A percentile compares a stretch with the other conserved stretches of the same genome.
Conservation (phyloP, 2,113 vertebrate species). For the Scalopus aquaticus region DNA sequence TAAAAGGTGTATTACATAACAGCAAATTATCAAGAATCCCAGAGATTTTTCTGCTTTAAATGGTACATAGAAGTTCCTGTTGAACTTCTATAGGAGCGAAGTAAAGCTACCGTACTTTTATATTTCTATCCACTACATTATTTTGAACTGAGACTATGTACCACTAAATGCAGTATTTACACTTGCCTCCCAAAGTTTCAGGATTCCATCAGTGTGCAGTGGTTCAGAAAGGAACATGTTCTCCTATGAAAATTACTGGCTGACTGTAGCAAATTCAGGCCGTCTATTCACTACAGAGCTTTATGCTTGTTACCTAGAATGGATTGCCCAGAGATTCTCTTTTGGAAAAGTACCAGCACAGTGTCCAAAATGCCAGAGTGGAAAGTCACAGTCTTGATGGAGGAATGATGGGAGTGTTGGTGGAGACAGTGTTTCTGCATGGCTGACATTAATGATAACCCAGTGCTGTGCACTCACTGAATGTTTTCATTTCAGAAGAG, state of each 20-base stretch:
- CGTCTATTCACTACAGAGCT: not conserved
- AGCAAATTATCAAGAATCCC: not conserved
- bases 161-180: not conserved
- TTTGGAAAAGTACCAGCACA: slow-evolving; percentile 39
- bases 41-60: not conserved
- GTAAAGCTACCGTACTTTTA: not conserved
- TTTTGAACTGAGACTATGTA: not conserved
- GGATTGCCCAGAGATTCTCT: not conserved
- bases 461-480: slow-evolving; percentile 25
- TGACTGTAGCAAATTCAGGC: not conserved
- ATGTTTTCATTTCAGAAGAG: slow-evolving; percentile 76
- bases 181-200: not conserved
- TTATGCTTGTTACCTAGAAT: not conserved
- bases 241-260: not conserved
- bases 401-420: not conserved
- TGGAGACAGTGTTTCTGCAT: slow-evolving; percentile 67
- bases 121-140: not conserved
- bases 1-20: not conserved
- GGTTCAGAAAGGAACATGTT: not conserved
- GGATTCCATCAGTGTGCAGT: not conserved
- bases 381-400: slow-evolving; percentile 30
- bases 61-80: too few relatives aligned
- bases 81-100: not conserved
- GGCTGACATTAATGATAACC: slow-evolving; percentile 76
- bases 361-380: not conserved